Base-by-base conservation (phyloP, 2,797 vertebrate species). In the Oophaga sylvatica region DNA sequence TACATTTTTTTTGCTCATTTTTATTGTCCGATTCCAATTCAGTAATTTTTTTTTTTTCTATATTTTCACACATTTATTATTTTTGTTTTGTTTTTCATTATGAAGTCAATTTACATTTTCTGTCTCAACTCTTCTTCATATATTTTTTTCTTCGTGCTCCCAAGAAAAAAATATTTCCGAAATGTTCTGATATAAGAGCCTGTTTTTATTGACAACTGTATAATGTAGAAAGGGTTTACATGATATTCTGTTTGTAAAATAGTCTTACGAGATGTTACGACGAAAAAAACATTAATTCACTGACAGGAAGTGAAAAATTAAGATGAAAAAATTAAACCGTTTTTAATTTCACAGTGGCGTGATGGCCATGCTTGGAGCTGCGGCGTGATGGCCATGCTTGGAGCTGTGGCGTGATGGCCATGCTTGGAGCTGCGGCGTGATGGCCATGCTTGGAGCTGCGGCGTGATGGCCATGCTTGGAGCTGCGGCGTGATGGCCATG, bases 231-330 rank as follows among this genome's bases (percentile, higher is more conserved):
- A 84, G 63, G 76, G 81, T 88, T 88, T 88, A 88, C 87, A 84
- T 80, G 70, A 88, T 88, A 88, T 88, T 88, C 77, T 84, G 87
- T 84, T 88, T 84, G 87, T 88, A 88, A 87, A 83, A 88, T 80
- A 88, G 87, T 88, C 81, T 88, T 83, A 84, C 35, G 22, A 88
- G 81, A 87, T 85, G 87, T 85, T 88, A 53, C 56, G 71, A 65
- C 45, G 26, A 71, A 48, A 65, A 77, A 60, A 80, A 79, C 26
- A 81, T 81, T 81, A 65, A 81, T 75, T 81, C 78, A 85, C 70
- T 88, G 78, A 85, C 68, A 63, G 70, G 77, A 79, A 84, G 82
- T 84, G 67, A 88, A 84, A 80, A 87, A 70, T 35, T n/a, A 87
- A 41, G 31, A 56, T 65, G 73, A 78, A 87, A 87, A 88, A 80